These are phyloP conservation scores for Ptilonorhynchus violaceus DNA, from an alignment of 2,113 vertebrate species.

Conservation along the genomic window DNA sequence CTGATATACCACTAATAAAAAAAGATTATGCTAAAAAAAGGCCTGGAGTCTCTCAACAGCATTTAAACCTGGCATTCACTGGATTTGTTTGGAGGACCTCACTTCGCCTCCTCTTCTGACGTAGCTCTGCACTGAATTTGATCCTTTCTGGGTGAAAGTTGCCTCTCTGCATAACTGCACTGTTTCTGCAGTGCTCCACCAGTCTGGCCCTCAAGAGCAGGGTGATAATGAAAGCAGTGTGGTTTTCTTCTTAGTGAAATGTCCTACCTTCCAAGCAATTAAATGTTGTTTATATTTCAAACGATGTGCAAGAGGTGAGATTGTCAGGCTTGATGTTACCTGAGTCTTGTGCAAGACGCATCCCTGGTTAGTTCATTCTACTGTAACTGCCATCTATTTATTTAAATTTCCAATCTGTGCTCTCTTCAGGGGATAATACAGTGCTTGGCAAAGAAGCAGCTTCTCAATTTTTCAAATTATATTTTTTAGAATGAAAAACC, in stretches of 20 bases:
- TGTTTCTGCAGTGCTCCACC: background rate
- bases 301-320: conserved; percentile 38
- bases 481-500: conserved; percentile 54
- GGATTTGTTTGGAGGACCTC: background rate
- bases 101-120: background rate
- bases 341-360: conserved; percentile 59
- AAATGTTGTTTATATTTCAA: conserved; percentile 71
- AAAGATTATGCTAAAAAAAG: background rate
- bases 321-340: conserved; percentile 68
- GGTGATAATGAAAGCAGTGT: background rate
- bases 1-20: background rate
- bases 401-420: conserved; percentile 78
- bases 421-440: conserved; percentile 72
- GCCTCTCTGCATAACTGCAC: background rate
- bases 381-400: conserved; percentile 70
- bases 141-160: background rate
- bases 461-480: conserved; percentile 61
- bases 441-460: conserved; percentile 55
- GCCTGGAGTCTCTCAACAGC: background rate
- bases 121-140: background rate
- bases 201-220: background rate
- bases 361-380: conserved; percentile 55
- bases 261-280: conserved; percentile 66
- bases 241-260: conserved; percentile 49
- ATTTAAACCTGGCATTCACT: conserved; percentile 12